Evolutionary conservation across 2,888 invertebrate genomes (phyloP).

Genomic region (Ochropacha duplaris): DNA sequence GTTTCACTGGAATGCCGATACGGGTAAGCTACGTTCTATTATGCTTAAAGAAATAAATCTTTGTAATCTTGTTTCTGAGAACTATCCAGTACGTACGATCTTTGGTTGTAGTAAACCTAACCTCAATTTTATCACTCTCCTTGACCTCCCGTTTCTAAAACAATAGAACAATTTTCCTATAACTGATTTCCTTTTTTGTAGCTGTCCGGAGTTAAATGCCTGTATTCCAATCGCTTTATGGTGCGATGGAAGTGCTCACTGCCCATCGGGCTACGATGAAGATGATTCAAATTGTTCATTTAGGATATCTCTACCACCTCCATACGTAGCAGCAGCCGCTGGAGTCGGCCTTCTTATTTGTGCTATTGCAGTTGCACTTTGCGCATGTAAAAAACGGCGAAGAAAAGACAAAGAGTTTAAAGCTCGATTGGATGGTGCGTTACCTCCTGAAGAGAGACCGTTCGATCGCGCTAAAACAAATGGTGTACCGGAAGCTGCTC

Average conservation of each 20-base stretch:
- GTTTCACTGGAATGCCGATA: conserved; percentile 85
- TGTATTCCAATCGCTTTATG: conserved; percentile 90
- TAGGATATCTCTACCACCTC: conserved; percentile 85
- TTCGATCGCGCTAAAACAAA: conserved; percentile 83
- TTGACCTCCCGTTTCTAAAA: neutral
- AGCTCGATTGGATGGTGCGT: conserved; percentile 82
- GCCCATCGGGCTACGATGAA: conserved; percentile 92
- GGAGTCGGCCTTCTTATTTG: conserved; percentile 84
- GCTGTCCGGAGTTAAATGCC: conserved; percentile 91
- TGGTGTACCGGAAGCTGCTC: conserved; percentile 68
- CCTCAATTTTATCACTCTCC: too few relatives aligned
- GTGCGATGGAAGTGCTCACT: conserved; percentile 91
- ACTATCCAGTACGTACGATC: too few relatives aligned
- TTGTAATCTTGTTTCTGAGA: too few relatives aligned
- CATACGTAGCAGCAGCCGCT: conserved; percentile 86
- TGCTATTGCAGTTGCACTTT: conserved; percentile 82
- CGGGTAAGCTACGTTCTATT: conserved; percentile 77
- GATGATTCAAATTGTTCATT: conserved; percentile 89
- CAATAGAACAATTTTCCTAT: neutral
- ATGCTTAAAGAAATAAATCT: too few relatives aligned
- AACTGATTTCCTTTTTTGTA: conserved; percentile 38
- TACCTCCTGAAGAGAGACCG: conserved; percentile 83
- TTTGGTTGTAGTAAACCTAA: too few relatives aligned
- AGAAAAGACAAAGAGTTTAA: conserved; percentile 84
- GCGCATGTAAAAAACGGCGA: conserved; percentile 83